phyloP scores from a whole-genome alignment of 2,113 vertebrate genomes.

The Aegithalos caudatus region DNA sequence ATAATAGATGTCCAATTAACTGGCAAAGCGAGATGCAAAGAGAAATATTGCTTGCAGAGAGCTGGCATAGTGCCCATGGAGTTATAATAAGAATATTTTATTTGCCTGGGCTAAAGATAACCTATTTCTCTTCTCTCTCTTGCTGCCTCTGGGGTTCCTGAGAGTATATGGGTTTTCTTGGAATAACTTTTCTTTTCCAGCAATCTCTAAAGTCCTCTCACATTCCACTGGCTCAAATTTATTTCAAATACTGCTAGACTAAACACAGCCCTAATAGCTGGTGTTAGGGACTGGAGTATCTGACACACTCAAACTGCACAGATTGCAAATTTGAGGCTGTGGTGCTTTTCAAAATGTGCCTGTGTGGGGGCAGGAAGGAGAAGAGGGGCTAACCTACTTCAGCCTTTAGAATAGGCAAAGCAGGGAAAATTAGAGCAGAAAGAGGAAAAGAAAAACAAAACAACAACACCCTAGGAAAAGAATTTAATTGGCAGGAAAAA shows the following conservation, averaged over 20 bases:
- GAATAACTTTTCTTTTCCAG: background rate
- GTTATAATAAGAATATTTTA: conserved; percentile 46
- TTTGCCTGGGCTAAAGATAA: conserved; percentile 43
- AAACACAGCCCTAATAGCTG: background rate
- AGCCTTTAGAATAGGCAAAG: background rate
- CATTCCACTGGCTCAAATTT: background rate
- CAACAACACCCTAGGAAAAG: background rate
- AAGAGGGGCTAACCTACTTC: background rate
- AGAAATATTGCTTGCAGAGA: conserved; percentile 33
- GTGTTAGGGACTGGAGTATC: background rate
- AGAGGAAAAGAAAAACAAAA: background rate
- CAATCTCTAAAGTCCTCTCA: background rate
- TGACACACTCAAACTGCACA: background rate
- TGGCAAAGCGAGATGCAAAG: conserved; percentile 4
- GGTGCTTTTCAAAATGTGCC: background rate
- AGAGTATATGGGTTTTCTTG: background rate
- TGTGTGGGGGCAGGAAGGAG: background rate
- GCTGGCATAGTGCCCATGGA: conserved; percentile 8
- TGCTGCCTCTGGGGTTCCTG: background rate
- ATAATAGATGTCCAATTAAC: conserved; percentile 50
- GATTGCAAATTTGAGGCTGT: background rate
- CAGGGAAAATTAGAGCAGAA: background rate
- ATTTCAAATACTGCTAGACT: background rate
- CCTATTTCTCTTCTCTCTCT: conserved; percentile 1
- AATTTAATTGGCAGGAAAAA: background rate